Conservation (phyloP, 2,797 vertebrate species). For the Sebastes goodei region DNA sequence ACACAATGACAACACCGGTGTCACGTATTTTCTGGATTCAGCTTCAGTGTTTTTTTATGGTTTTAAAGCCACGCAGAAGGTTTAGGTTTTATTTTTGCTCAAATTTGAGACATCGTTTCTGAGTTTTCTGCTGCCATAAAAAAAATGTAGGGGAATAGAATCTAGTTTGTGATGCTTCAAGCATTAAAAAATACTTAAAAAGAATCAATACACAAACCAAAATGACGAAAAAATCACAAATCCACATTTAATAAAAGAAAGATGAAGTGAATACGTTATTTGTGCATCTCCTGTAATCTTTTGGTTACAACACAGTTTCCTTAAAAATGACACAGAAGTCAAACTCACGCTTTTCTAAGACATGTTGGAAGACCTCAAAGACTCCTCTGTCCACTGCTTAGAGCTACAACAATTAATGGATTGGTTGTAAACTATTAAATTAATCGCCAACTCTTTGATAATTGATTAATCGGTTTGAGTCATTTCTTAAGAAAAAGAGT, state of each 20-base stretch:
- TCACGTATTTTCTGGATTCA: neutral
- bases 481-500: no score
- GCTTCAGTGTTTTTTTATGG: neutral
- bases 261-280: neutral
- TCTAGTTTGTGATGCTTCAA: neutral
- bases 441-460: no score
- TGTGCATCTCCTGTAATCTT: neutral
- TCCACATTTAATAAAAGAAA: neutral
- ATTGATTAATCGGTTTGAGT: no score
- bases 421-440: no score
- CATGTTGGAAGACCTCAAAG: neutral
- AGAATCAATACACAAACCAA: neutral
- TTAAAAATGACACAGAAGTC: no score
- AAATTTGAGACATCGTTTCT: neutral
- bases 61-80: neutral
- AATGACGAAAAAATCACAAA: neutral
- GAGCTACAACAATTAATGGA: accelerated
- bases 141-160: neutral
- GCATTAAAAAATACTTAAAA: neutral
- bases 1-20: neutral
- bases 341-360: no score
- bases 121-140: neutral
- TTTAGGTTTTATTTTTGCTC: neutral
- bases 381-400: neutral
- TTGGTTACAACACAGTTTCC: neutral